Evolutionary conservation across 2,113 vertebrate species (phyloP).

Genomic region (Etheostoma cragini): DNA sequence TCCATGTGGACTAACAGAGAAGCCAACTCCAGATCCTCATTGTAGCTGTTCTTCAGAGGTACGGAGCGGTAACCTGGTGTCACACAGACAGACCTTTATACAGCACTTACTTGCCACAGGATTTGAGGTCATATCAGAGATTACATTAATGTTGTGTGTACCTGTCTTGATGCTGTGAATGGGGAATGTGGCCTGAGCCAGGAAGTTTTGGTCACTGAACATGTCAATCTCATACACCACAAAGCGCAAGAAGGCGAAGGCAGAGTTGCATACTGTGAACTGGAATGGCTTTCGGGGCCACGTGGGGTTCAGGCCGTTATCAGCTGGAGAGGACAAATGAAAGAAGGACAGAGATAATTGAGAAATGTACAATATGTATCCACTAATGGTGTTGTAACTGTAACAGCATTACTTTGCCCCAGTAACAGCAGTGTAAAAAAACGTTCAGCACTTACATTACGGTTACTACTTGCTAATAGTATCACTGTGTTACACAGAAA

Average conservation of each 20-base stretch:
- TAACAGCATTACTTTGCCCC: neutral
- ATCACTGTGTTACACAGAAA: too few species aligned
- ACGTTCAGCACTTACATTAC: neutral
- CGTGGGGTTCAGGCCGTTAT: conserved; percentile 96
- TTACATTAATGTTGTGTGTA: conserved; percentile 53
- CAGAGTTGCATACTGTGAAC: conserved; percentile 92
- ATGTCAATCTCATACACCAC: conserved; percentile 99
- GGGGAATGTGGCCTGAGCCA: conserved; percentile 96
- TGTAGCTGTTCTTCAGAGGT: conserved; percentile 98
- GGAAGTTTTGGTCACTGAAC: conserved; percentile 98
- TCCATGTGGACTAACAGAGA: conserved; percentile 94
- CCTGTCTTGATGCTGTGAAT: conserved; percentile 95
- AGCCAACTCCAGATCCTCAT: conserved; percentile 94
- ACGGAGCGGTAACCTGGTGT: conserved; percentile 92
- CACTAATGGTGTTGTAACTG: neutral
- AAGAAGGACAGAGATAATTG: neutral
- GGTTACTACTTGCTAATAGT: too few species aligned
- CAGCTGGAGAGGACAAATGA: conserved; percentile 82
- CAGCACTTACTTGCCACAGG: neutral
- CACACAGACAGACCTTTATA: conserved; percentile 8
- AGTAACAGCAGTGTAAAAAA: neutral
- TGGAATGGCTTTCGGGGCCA: conserved; percentile 93
- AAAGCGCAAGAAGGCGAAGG: conserved; percentile 95
- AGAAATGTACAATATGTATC: neutral
- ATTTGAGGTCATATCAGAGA: neutral